phyloP scores from a whole-genome alignment of 2,888 invertebrate species.

The Brachycybe producta region DNA sequence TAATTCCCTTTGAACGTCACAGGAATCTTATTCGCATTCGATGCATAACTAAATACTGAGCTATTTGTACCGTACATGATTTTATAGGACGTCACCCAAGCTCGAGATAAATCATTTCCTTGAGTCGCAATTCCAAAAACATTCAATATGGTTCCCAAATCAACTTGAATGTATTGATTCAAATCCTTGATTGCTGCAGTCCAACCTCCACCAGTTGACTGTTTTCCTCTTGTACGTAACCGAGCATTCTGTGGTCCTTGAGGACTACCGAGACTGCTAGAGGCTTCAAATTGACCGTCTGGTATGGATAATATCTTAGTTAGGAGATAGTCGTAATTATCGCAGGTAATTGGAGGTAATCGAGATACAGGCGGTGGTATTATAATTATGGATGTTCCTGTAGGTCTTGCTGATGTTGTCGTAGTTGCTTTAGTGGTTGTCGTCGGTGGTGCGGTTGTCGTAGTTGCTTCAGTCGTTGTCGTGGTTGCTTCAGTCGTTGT shows the following conservation, averaged over 20 bases:
- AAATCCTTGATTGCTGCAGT: slow-evolving; percentile 45
- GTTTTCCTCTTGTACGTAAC: slow-evolving; percentile 27
- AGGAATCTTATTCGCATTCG: background rate
- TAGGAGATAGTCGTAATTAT: slow-evolving; percentile 17
- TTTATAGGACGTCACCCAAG: slow-evolving; percentile 65
- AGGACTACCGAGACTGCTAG: slow-evolving; percentile 37
- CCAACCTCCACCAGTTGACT: slow-evolving; percentile 48
- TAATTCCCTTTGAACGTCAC: slow-evolving; percentile 53
- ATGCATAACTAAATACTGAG: slow-evolving; percentile 25
- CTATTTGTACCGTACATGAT: slow-evolving; percentile 57
- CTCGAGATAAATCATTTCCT: slow-evolving; percentile 52
- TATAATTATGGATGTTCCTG: background rate
- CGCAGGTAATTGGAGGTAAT: slow-evolving; percentile 20
- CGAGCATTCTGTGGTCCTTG: slow-evolving; percentile 44
- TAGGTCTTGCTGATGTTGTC: background rate
- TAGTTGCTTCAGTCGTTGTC: background rate
- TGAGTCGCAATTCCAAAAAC: slow-evolving; percentile 60
- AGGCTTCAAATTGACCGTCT: slow-evolving; percentile 46
- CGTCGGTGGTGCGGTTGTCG: background rate
- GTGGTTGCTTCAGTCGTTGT: background rate
- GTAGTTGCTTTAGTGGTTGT: background rate
- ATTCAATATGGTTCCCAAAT: slow-evolving; percentile 49
- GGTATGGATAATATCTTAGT: slow-evolving; percentile 38
- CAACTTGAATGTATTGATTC: slow-evolving; percentile 55
- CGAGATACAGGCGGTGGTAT: background rate